Evolutionary conservation across 2,113 vertebrate species (phyloP).

Genomic region (Rana temporaria): DNA sequence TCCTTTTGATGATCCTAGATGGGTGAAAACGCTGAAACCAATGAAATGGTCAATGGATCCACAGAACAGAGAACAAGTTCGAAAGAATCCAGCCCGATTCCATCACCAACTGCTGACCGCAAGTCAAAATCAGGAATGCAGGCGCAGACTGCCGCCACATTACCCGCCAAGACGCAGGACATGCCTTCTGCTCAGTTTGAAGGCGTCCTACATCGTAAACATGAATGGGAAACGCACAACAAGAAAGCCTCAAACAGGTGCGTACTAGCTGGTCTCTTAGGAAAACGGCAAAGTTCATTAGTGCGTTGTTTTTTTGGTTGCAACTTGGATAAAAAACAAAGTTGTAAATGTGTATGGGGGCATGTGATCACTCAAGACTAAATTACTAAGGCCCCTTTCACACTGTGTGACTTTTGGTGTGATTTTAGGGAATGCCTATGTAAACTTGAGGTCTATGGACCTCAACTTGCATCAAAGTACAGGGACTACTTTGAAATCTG

Average conservation of each 20-base stretch:
- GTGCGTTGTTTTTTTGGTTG: no score
- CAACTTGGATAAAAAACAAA: no score
- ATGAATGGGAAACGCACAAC: constrained; percentile 93
- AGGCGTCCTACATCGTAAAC: constrained; percentile 91
- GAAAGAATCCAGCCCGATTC: constrained; percentile 87
- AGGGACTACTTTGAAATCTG: no score
- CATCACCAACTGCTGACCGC: constrained; percentile 83
- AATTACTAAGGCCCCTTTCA: no score
- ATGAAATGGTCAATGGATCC: constrained; percentile 88
- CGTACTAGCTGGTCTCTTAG: not conserved
- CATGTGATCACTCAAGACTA: no score
- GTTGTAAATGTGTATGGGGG: no score
- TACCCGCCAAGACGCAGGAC: constrained; percentile 86
- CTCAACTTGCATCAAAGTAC: no score
- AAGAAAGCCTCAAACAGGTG: constrained; percentile 98
- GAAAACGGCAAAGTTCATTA: no score
- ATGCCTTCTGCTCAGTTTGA: constrained; percentile 83
- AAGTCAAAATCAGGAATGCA: constrained; percentile 81
- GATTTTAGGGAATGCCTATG: no score
- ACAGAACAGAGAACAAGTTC: constrained; percentile 87
- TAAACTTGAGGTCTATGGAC: no score
- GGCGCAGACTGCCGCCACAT: constrained; percentile 83
- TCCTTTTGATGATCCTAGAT: constrained; percentile 70
- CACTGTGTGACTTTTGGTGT: no score
- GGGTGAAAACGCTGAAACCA: constrained; percentile 79